Conservation (phyloP, 2,113 vertebrate species). For the Cololabis saira region DNA sequence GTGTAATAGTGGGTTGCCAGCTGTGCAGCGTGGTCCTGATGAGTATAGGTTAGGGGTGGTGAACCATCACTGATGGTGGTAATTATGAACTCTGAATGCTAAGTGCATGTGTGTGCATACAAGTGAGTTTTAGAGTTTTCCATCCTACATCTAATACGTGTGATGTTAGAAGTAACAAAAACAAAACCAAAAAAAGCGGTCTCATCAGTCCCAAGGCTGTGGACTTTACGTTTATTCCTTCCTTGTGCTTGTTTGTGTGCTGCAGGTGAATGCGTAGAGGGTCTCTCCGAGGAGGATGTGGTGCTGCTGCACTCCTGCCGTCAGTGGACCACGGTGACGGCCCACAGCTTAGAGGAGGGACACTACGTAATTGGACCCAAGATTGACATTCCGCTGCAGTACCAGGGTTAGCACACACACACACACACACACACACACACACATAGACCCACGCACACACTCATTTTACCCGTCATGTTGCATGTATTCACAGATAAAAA, state of each 20-base stretch:
- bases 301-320: constrained; percentile 94
- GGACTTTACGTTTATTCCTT: neutral
- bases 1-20: constrained; percentile 69
- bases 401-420: constrained; percentile 86
- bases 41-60: constrained; percentile 48
- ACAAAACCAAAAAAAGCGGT: too few species aligned
- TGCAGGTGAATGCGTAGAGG: constrained; percentile 92
- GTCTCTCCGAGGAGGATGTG: constrained; percentile 91
- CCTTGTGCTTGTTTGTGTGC: constrained; percentile 24
- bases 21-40: constrained; percentile 49
- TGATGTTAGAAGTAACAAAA: constrained; percentile 21
- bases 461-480: neutral
- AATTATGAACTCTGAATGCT: constrained; percentile 60
- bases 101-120: constrained; percentile 25
- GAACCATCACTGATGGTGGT: constrained; percentile 61
- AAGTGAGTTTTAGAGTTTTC: constrained; percentile 33
- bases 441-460: neutral
- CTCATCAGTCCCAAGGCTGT: neutral
- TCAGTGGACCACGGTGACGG: constrained; percentile 98
- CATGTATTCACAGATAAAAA: too few species aligned
- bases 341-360: constrained; percentile 95
- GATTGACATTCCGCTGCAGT: constrained; percentile 97
- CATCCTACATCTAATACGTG: constrained; percentile 1
- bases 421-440: constrained; percentile 29
- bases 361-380: constrained; percentile 98